phyloP scores from a whole-genome alignment of 2,888 invertebrate genomes.

The Diogma glabrata region DNA sequence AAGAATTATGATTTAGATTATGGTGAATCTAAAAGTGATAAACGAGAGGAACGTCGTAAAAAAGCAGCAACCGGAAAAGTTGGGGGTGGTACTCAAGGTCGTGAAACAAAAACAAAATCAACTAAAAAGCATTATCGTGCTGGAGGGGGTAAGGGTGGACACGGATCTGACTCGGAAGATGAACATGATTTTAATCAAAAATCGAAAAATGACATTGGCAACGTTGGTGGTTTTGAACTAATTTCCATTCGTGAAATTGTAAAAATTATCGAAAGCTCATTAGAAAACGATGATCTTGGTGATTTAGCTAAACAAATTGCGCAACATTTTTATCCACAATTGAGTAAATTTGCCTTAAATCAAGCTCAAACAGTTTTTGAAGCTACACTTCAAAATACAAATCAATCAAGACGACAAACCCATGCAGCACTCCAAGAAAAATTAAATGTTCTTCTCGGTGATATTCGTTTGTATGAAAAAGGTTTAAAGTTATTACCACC shows the following conservation, averaged over 20 bases:
- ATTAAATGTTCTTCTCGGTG: slow-evolving; percentile 60
- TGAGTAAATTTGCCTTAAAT: slow-evolving; percentile 54
- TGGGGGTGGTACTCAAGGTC: slow-evolving; percentile 85
- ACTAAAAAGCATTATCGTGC: slow-evolving; percentile 65
- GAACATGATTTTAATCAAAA: slow-evolving; percentile 41
- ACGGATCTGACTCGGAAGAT: slow-evolving; percentile 58
- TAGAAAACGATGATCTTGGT: slow-evolving; percentile 63
- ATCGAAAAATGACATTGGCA: too few relatives aligned
- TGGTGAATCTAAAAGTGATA: slow-evolving; percentile 45
- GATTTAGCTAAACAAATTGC: slow-evolving; percentile 60
- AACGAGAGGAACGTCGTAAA: slow-evolving; percentile 77
- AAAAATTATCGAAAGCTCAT: slow-evolving; percentile 42
- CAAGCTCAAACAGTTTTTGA: slow-evolving; percentile 65
- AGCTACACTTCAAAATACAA: slow-evolving; percentile 58
- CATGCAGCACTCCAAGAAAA: slow-evolving; percentile 75
- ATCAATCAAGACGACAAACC: slow-evolving; percentile 58
- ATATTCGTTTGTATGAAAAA: slow-evolving; percentile 69
- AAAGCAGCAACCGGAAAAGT: slow-evolving; percentile 79
- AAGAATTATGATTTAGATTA: slow-evolving; percentile 24
- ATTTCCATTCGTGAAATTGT: slow-evolving; percentile 55
- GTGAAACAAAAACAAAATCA: slow-evolving; percentile 91
- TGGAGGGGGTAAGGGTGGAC: slow-evolving; percentile 42
- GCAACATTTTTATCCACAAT: slow-evolving; percentile 52
- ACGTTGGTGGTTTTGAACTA: slow-evolving; percentile 43
- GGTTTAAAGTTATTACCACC: slow-evolving; percentile 53